A percentile compares a stretch with the other conserved stretches of the same genome.
Conservation (phyloP, 2,888 invertebrate genomes). For the Leuctra nigra region DNA sequence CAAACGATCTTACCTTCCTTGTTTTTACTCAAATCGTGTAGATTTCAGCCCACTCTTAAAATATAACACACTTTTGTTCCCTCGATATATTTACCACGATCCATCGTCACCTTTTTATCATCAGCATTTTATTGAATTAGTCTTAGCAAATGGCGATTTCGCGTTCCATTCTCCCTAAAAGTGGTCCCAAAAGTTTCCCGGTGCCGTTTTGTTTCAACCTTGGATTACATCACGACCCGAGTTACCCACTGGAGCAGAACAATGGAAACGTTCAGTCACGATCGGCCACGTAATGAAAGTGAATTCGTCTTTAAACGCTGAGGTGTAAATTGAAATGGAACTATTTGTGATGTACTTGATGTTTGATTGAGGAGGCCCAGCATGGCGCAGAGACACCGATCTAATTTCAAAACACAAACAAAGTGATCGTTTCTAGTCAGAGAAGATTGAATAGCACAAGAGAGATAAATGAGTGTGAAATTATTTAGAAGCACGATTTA, state of each 20-base stretch:
- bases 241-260: constrained; percentile 3
- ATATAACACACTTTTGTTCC: no score
- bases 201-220: neutral
- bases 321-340: constrained; percentile 1
- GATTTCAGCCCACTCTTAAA: no score
- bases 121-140: constrained; percentile 13
- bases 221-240: constrained; percentile 6
- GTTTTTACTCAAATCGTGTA: no score
- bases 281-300: constrained; percentile 12
- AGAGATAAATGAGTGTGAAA: no score
- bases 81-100: neutral
- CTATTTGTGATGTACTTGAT: no score
- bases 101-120: neutral
- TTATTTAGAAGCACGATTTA: no score
- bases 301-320: neutral
- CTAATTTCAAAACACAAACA: no score
- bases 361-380: no score
- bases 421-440: no score
- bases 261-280: constrained; percentile 7
- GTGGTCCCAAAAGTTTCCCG: constrained; percentile 2
- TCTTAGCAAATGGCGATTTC: constrained; percentile 2
- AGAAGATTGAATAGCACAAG: no score
- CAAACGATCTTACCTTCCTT: no score
- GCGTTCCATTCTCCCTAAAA: constrained; percentile 6
- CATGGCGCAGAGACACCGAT: no score